Percentiles rank a stretch among this genome's conserved stretches.
Evolutionary conservation across 2,888 invertebrate genomes (phyloP).

Genomic region (Prosopocoilus inquinatus): DNA sequence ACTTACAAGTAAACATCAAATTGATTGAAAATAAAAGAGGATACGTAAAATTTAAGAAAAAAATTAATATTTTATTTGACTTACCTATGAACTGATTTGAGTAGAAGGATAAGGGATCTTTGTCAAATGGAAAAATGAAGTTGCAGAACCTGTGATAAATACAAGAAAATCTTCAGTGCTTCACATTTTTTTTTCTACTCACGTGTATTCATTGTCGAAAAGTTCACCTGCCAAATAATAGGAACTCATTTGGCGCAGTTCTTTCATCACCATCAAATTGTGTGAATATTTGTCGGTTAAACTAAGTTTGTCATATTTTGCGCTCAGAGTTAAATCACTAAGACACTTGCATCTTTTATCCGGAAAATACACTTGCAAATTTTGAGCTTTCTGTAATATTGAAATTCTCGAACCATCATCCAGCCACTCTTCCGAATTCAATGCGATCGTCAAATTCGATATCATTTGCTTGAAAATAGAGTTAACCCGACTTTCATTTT

Average conservation of each 20-base stretch:
- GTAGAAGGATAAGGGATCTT: conserved; percentile 27
- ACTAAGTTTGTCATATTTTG: conserved; percentile 10
- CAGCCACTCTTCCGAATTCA: conserved; percentile 25
- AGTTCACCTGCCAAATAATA: conserved; percentile 10
- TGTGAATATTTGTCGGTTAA: conserved; percentile 5
- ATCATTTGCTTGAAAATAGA: conserved; percentile 26
- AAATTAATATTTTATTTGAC: conserved; percentile 2
- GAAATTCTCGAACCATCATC: conserved; percentile 19
- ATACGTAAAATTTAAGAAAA: too few species aligned
- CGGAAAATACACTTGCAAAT: conserved; percentile 21
- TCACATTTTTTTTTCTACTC: conserved; percentile 1
- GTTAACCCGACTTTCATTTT: conserved; percentile 15
- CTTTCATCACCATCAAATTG: conserved; percentile 17
- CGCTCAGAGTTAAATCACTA: conserved; percentile 3
- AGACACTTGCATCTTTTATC: conserved; percentile 15
- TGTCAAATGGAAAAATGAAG: conserved; percentile 24
- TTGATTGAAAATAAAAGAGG: too few species aligned
- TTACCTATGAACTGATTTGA: conserved; percentile 26
- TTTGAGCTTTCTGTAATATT: conserved; percentile 20
- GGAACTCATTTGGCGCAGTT: background rate
- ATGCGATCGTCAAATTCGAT: conserved; percentile 13
- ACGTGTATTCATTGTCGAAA: conserved; percentile 13
- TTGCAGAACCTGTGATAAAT: conserved; percentile 26
- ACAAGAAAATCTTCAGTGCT: too few species aligned
- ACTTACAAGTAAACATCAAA: too few species aligned